These are phyloP conservation scores for Bombus confusus DNA, from an alignment of 1,140 invertebrate genomes.

Conservation along the genomic window DNA sequence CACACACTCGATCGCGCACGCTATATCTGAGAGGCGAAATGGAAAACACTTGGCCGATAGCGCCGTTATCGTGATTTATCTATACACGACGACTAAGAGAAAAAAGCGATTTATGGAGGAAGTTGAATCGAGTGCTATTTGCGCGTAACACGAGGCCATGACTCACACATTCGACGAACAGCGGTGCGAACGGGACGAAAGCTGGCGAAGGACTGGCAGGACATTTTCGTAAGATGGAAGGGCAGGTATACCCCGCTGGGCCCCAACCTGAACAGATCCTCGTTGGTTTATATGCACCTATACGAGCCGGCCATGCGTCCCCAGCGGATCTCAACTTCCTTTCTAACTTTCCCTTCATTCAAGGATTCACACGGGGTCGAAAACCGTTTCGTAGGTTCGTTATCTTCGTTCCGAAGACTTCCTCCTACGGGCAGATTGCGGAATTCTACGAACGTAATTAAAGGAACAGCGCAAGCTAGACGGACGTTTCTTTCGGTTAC, in stretches of 20 bases:
- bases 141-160: not conserved
- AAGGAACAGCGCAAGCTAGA: too few species aligned
- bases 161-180: not conserved
- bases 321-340: slow-evolving; percentile 18
- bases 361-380: not conserved
- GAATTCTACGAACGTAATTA: not conserved
- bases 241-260: slow-evolving; percentile 24
- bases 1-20: not conserved
- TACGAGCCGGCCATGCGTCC: not conserved
- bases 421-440: rapidly evolving
- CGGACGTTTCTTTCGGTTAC: too few species aligned
- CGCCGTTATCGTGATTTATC: slow-evolving; percentile 27
- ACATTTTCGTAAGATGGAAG: slow-evolving; percentile 48
- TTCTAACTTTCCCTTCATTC: not conserved
- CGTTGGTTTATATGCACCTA: slow-evolving; percentile 25
- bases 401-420: not conserved
- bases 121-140: not conserved
- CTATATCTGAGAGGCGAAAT: slow-evolving; percentile 26
- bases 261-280: slow-evolving; percentile 13
- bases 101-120: not conserved
- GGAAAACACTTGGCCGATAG: slow-evolving; percentile 31
- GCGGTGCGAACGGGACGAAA: slow-evolving; percentile 29
- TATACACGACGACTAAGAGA: not conserved
- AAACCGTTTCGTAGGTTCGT: not conserved
- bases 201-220: slow-evolving; percentile 44